Evolutionary conservation across 1,140 invertebrate species (phyloP), one percentile per base, ranked within the genome.

Genomic region (Pectinophora gossypiella): DNA sequence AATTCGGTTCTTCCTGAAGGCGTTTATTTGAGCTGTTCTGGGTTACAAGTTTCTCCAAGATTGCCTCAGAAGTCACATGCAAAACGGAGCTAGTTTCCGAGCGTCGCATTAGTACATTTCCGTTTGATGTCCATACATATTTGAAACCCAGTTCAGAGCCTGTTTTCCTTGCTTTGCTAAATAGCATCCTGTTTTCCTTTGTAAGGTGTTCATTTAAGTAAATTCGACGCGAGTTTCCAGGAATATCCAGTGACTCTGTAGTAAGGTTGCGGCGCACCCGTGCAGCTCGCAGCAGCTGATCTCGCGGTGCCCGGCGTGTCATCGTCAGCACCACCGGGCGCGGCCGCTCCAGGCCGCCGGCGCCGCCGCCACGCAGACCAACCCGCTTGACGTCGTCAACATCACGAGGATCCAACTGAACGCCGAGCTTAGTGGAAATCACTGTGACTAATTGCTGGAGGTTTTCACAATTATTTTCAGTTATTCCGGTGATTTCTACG

Each of bases 331-430:
- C 18, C 19, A 43, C 42, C n/a, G 42, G 15, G 13, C 42, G 42
- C 15, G 42, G 42, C 3, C 4, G 42, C 3, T 43, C 15, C 12
- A 16, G 36, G 36, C n/a, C 12, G 12, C 15, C n/a, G 5, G 5
- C 22, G 5, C 22, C 22, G n/a, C 12, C 36, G n/a, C 36, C 15
- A 16, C n/a, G 36, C 12, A 38, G 36, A 16, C 36, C 36, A 7
- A 12, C 12, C 3, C 36, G 36, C 4, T 4, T 3, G 36, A 38
- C 36, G 15, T 38, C 15, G 22, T 23, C 22, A 5, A 23, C 22
- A 23, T 23, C 22, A n/a, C 23, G 45, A 19, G 45, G 22, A 22
- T 47, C 45, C 6, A 47, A 20, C 7, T 27, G n/a, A 13, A 47
- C 23, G 9, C 45, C 45, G 4, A 47, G 13, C 16, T 32, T 47